Evolutionary conservation across 1,140 invertebrate species (phyloP), one percentile per base, ranked within the genome.

Genomic region (Drosophila murphyi): DNA sequence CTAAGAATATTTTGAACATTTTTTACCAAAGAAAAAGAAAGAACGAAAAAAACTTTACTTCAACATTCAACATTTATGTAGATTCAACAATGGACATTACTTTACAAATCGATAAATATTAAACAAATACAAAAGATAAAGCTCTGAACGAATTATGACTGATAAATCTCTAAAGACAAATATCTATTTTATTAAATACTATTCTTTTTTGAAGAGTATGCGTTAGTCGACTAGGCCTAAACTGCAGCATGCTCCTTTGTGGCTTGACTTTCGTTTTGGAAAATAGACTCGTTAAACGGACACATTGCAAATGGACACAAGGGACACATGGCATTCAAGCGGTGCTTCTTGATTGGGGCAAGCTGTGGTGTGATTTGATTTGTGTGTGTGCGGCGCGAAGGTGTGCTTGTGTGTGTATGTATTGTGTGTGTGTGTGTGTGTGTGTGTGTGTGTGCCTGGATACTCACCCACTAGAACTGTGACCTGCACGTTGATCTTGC

Each of bases 401-500:
- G 12, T 12, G 12, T 12, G 12, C 12, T 12, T 12, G 32, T 60
- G 43, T 54, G 20, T 61, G 63, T n/a, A 12, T 68, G 54, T 37
- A n/a, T n/a, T 60, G 43, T 54, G 20, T 61, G 63, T n/a, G 28
- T 68, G 54, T 37, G 8, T 51, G 32, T 47, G 39, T 34, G 31
- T 54, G n/a, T 50, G 32, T 56, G 35, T 43, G 32, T n/a, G 20
- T 54, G 61, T 75, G 43, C 52, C 10, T 31, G 7, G 5, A 8
- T 67, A 92, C 92, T 92, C 55, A 95, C 94, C 94, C 85, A 96
- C 96, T 78, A 96, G 95, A 93, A 96, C 96, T 91, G 96, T 95
- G 93, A 97, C 94, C 93, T 97, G 96, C 91, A 97, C 97, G 94
- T 97, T 97, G 93, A 97, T 96, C 94, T 97, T 97, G 92, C 96